Evolutionary conservation across 2,113 vertebrate species (phyloP).

Genomic region (Lynx canadensis): DNA sequence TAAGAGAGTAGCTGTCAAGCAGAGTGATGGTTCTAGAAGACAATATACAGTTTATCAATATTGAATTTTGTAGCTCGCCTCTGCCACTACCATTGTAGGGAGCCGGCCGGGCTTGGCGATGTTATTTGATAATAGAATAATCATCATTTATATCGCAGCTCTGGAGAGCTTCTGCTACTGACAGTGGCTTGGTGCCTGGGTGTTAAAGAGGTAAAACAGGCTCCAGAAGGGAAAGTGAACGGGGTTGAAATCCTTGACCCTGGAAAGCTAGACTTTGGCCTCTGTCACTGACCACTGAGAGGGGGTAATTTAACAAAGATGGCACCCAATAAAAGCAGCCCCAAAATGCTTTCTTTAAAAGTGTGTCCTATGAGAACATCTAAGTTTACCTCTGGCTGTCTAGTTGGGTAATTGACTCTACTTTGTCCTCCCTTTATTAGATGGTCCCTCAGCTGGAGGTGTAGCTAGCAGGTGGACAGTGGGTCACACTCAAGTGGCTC

Average conservation of each 20-base stretch:
- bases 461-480: neutral
- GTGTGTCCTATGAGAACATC: neutral
- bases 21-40: slow-evolving; percentile 57
- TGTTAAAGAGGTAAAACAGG: neutral
- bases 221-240: slow-evolving; percentile 26
- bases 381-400: neutral
- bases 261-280: neutral
- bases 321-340: neutral
- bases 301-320: slow-evolving; percentile 13
- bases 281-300: neutral
- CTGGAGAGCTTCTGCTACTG: slow-evolving; percentile 8
- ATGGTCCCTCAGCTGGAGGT: neutral
- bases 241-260: neutral
- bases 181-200: neutral
- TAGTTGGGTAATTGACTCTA: neutral
- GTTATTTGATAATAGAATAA: slow-evolving; percentile 55
- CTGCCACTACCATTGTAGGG: neutral
- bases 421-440: neutral
- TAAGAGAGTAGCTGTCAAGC: slow-evolving; percentile 42
- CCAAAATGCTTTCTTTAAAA: slow-evolving; percentile 46
- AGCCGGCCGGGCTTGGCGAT: slow-evolving; percentile 53
- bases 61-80: slow-evolving; percentile 45
- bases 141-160: slow-evolving; percentile 48
- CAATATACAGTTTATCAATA: slow-evolving; percentile 51
- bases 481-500: neutral